Evolutionary conservation across 2,797 vertebrate species (phyloP).

Genomic region (Setipinna tenuifilis): DNA sequence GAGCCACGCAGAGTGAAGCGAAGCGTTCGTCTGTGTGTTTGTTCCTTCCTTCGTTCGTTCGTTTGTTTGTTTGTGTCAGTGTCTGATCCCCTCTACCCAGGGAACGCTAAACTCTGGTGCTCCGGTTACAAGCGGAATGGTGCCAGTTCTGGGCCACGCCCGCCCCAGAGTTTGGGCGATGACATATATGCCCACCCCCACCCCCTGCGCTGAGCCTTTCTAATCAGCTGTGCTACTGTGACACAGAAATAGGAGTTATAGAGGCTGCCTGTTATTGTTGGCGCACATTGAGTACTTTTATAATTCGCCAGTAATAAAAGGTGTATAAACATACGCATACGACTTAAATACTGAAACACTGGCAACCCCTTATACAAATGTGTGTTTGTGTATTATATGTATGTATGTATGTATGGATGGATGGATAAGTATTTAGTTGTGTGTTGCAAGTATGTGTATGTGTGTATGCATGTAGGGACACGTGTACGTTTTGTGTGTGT

Average conservation of each 20-base stretch:
- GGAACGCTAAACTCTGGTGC: not conserved
- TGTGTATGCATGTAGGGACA: not conserved
- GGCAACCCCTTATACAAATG: not conserved
- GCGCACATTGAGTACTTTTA: not conserved
- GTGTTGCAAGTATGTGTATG: not conserved
- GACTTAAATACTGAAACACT: not conserved
- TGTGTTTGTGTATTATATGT: not conserved
- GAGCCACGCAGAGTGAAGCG: not conserved
- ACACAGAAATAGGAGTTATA: not conserved
- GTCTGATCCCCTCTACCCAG: conserved; percentile 3
- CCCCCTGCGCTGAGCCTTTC: not conserved
- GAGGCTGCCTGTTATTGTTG: not conserved
- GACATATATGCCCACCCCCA: not conserved
- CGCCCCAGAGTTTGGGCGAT: not conserved
- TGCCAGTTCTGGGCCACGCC: not conserved
- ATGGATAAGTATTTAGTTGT: not conserved
- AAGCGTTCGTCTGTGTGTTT: not conserved
- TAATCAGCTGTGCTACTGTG: not conserved
- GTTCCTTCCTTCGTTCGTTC: not conserved
- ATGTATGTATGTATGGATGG: not conserved
- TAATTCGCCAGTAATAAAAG: not conserved
- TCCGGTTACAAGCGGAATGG: not conserved
- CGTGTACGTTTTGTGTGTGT: too few species aligned
- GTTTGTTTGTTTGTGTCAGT: not conserved
- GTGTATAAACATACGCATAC: too few species aligned